A percentile compares a stretch with the other conserved stretches of the same genome.
These are phyloP conservation scores for Aromia moschata DNA, from an alignment of 2,888 invertebrate genomes.

Conservation along the genomic window DNA sequence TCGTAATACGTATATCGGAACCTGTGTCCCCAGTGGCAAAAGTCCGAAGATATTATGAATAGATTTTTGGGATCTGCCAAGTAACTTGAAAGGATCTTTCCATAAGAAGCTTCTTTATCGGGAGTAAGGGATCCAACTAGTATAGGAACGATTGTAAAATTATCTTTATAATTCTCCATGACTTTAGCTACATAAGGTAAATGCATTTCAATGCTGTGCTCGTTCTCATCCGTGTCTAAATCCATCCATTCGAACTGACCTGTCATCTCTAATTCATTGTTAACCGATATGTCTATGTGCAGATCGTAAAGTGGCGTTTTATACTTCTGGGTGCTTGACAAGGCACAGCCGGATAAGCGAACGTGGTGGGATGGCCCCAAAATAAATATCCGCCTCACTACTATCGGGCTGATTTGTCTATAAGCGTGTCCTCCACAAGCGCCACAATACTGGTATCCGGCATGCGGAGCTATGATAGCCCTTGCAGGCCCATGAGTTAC, in stretches of 20 bases:
- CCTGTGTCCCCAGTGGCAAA: conserved; percentile 98
- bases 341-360: conserved; percentile 88
- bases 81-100: conserved; percentile 87
- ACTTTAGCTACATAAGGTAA: conserved; percentile 98
- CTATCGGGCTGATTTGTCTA: conserved; percentile 91
- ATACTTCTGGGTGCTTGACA: conserved; percentile 89
- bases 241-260: conserved; percentile 95
- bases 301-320: conserved; percentile 96
- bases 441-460: conserved; percentile 98
- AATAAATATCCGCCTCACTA: conserved; percentile 91
- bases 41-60: conserved; percentile 98
- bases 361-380: conserved; percentile 98
- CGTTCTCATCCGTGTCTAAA: conserved; percentile 93
- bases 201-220: conserved; percentile 99
- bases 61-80: conserved; percentile 93
- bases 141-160: conserved; percentile 95
- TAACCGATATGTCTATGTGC: conserved; percentile 89
- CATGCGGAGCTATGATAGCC: conserved; percentile 97
- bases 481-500: conserved; percentile 88
- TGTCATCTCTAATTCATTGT: conserved; percentile 86
- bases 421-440: conserved; percentile 97
- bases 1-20: conserved; percentile 91
- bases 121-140: conserved; percentile 92
- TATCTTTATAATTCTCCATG: conserved; percentile 92
- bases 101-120: conserved; percentile 91